Evolutionary conservation across 2,797 vertebrate genomes (phyloP), one percentile per base, ranked within the genome.

Genomic region (Adelosebastes latens): DNA sequence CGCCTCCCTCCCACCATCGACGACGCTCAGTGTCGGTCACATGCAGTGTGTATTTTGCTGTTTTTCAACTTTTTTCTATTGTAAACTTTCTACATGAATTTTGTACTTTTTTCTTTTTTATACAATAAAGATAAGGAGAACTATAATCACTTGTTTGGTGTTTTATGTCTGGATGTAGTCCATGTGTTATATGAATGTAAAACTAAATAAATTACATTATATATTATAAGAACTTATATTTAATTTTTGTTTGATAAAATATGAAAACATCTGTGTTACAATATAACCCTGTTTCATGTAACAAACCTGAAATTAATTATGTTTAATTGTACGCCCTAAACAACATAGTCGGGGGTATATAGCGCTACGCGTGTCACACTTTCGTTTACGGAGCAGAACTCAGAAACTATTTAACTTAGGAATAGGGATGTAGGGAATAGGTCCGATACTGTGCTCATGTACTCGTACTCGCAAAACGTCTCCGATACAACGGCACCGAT

Each of bases 91-190:
- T 92, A 94, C 86, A 92, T 93, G 83, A 88, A 90, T 95, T 96
- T 96, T 96, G 88, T 94, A 95, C 84, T 84, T 90, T 92, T 90
- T 92, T 84, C 68, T 81, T 87, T 92, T 94, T 95, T 94, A 94
- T 93, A 93, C 86, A 96, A 94, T 96, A 96, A 96, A 96, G 60
- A 81, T 84, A 71, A 87, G 27, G 71, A 85, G 58, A 91, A 86
- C 34, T 84, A 59, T 46, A 64, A 39, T 11, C 0, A 12, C 1
- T 10, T 56, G 62, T 80, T 29, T 72, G 20, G 16, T 61, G 34
- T 67, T 61, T 82, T 4, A 39, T 75, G 66, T 77, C 24, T 1
- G 46, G 39, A 11, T 20, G 11, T 18, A 16, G 11, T 12, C 10
- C 6, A 11, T 22, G 29, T 2, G 14, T 42, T 42, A 14, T 42